Evolutionary conservation across 2,797 vertebrate species (phyloP), one percentile per base, ranked within the genome.

Genomic region (Brotogeris chrysoptera): DNA sequence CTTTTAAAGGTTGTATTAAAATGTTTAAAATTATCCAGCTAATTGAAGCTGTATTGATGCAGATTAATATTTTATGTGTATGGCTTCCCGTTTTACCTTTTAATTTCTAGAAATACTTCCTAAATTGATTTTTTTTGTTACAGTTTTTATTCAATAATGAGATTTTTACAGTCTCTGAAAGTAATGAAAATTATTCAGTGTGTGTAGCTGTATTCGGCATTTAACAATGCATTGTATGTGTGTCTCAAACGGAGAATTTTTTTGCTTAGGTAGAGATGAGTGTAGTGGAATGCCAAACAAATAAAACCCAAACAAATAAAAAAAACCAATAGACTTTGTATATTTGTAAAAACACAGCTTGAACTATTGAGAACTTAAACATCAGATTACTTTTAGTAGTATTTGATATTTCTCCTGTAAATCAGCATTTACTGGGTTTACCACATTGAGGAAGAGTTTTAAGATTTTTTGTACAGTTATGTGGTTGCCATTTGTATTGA

Each of bases 351-450:
- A 76, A 23, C 21, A 53, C n/a, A 77, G n/a, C 21, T 57, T 74
- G 47, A 84, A 71, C 32, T 61, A 66, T n/a, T 69, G 70, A 53
- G 38, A 46, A 36, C 8, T 71, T 71, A 92, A 84, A 55, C 59
- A 63, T 79, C 53, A 86, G 43, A 74, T 69, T 86, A 83, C 36
- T 87, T 83, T n/a, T 41, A 77, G 80, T 53, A 93, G 10, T 66
- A 65, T 79, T 91, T 60, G 50, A 61, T 88, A 70, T 55, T 96
- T 92, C 65, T 80, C 39, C 59, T 94, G 65, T 79, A 73, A 96
- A 52, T 93, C 80, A 80, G 13, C 32, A 52, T 81, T 86, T 92
- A 66, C 30, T 59, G 41, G 32, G 36, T 71, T 88, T 74, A 78
- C 24, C 52, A 47, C 47, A 14, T 4, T 16, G 57, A 95, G 65